Conservation (phyloP, 37 sponge, comb jelly and placozoan species). For the Dysidea cf. avara region DNA sequence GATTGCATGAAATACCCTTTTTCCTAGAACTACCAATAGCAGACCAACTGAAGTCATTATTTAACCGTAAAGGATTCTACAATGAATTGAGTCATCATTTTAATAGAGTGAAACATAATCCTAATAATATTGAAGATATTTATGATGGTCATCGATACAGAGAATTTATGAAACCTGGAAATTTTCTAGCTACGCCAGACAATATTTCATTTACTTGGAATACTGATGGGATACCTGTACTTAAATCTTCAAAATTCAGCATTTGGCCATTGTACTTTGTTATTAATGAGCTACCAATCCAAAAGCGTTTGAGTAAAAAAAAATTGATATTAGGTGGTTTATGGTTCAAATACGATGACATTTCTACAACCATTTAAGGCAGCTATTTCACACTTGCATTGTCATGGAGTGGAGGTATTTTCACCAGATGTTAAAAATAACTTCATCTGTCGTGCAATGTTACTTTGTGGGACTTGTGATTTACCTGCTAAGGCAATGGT, state of each 20-base stretch:
- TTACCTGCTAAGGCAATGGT: conserved; percentile 17
- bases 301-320: not conserved
- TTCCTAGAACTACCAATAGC: no score
- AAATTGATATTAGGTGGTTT: conserved; percentile 22
- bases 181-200: conserved; percentile 1
- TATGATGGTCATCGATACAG: conserved; percentile 28
- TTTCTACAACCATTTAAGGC: conserved; percentile 17
- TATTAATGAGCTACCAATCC: conserved; percentile 16
- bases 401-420: conserved; percentile 4
- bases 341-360: conserved; percentile 21
- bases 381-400: not conserved
- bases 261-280: conserved; percentile 29
- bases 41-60: no score
- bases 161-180: not conserved
- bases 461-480: conserved; percentile 25
- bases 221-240: conserved; percentile 32
- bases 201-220: conserved; percentile 27
- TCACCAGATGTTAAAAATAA: not conserved
- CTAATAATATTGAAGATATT: conserved; percentile 4
- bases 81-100: conserved; percentile 9
- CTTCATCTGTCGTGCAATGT: conserved; percentile 2
- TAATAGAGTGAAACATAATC: not conserved
- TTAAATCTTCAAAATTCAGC: conserved; percentile 10
- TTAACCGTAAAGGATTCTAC: no score
- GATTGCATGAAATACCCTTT: no score